phyloP scores from a whole-genome alignment of 2,113 vertebrate species.

The human (Homo sapiens) region GRCh38 chr16:85321001-85321500 shows the following conservation, averaged over 20 bases:
- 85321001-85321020: too few relatives aligned
- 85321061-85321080: not conserved
- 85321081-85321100: fast-evolving
- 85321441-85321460: too few relatives aligned
- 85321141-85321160: not conserved
- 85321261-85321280: too few relatives aligned
- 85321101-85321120: not conserved
- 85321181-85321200: not conserved
- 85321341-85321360: fast-evolving
- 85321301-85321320: not conserved
- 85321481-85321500: too few relatives aligned
- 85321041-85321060: not conserved
- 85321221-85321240: fast-evolving
- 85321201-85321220: not conserved
- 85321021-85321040: too few relatives aligned
- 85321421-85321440: not conserved
- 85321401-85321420: not conserved
- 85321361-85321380: not conserved
- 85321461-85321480: too few relatives aligned
- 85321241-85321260: not conserved
- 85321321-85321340: fast-evolving
- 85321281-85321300: not conserved
- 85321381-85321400: not conserved
- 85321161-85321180: not conserved
- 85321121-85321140: not conserved